Base-by-base conservation (phyloP, 2,888 invertebrate species). In the Chouioia cunea region DNA sequence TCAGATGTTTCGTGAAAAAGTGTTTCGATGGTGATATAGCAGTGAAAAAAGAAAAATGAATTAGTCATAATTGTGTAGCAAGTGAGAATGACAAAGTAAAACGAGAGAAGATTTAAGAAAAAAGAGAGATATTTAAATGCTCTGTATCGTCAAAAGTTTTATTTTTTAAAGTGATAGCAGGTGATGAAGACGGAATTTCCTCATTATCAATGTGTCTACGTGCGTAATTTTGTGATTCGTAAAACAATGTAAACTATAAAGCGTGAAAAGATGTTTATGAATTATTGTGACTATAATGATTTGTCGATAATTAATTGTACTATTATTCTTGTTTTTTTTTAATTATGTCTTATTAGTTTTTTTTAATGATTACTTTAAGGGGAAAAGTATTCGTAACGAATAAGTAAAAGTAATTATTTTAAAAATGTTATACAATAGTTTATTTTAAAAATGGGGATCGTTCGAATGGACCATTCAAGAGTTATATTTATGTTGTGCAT, bases 171-270 rank as follows among this genome's bases (percentile, higher is more conserved):
- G n/a, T 14, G 52, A 52, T 27, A 71, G 36, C 27, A 4, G n/a
- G 27, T 6, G 27, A 27, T 27, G 27, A 47, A 56, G 63, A 62
- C 44, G 36, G 14, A 67, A 16, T 50, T 62, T 65, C 50, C 27
- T 65, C 62, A 62, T 65, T 63, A 73, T 69, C 65, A 73, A 66
- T 70, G 46, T 73, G 73, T 73, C 66, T 67, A 73, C 73, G 63
- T 73, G 70, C 70, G 70, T 73, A 67, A 73, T 70, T n/a, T 70
- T 70, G 70, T 70, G 70, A 73, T 70, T 73, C 59, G 73, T 73
- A 54, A 69, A 73, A 69, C 20, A 23, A 71, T 66, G 65, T 71
- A 63, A n/a, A 73, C 46, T 69, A 60, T 47, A 69, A 12, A 66
- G 52, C 48, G 65, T 59, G 44, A 70, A 70, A 66, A 70, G 59